Percentiles rank a stretch among this genome's conserved stretches.
Evolutionary conservation across 2,113 vertebrate genomes (phyloP).

Genomic region (Prolemur simus): DNA sequence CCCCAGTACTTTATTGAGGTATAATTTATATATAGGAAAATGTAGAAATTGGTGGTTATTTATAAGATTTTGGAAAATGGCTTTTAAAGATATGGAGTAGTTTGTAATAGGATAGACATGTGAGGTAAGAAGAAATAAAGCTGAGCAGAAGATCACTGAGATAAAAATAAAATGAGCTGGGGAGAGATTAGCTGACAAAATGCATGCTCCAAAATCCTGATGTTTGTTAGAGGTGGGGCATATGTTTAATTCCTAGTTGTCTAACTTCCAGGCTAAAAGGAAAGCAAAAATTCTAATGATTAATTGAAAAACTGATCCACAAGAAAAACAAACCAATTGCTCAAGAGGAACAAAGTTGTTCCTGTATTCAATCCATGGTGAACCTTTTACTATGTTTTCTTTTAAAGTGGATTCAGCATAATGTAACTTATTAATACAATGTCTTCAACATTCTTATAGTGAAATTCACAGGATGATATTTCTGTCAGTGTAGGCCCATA

Average conservation of each 20-base stretch:
- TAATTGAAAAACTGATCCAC: neutral
- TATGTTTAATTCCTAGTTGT: neutral
- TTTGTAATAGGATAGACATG: neutral
- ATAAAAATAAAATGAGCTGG: neutral
- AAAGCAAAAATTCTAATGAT: neutral
- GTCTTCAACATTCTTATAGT: neutral
- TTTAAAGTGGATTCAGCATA: neutral
- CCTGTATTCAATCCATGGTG: neutral
- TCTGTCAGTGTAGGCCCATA: neutral
- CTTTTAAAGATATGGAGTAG: neutral
- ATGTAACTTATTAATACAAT: neutral
- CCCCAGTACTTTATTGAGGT: neutral
- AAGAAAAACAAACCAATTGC: neutral
- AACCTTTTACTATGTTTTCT: constrained; percentile 13
- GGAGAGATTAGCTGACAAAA: constrained; percentile 10
- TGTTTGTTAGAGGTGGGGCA: neutral
- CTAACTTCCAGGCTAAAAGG: neutral
- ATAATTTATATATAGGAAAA: neutral
- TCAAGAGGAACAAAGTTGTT: neutral
- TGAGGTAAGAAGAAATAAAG: neutral
- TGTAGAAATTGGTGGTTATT: neutral
- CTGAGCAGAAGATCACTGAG: neutral
- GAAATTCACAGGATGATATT: neutral
- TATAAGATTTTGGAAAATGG: neutral
- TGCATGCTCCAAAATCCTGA: neutral